These are phyloP conservation scores for Brachymystax lenok DNA, from an alignment of 2,797 vertebrate genomes.

Conservation along the genomic window DNA sequence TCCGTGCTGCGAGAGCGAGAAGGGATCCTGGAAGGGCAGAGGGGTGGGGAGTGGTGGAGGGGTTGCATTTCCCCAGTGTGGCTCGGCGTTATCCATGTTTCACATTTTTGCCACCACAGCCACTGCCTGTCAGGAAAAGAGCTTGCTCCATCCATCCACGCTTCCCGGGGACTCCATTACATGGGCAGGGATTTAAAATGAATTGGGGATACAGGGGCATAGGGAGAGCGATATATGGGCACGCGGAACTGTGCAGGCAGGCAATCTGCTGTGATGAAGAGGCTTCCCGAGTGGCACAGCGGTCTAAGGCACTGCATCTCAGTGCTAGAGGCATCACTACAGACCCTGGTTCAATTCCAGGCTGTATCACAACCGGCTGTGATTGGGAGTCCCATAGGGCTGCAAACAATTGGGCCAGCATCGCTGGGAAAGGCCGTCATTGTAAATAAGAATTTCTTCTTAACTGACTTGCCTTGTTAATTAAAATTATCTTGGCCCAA, in stretches of 20 bases:
- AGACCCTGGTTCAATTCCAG: too few species aligned
- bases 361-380: too few species aligned
- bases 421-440: too few species aligned
- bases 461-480: too few species aligned
- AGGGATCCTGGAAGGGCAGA: slow-evolving; percentile 42
- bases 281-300: slow-evolving; percentile 28
- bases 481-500: slow-evolving; percentile 13
- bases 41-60: slow-evolving; percentile 19
- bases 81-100: slow-evolving; percentile 56
- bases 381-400: too few species aligned
- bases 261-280: slow-evolving; percentile 81
- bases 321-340: too few species aligned
- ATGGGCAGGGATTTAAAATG: slow-evolving; percentile 66
- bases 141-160: slow-evolving; percentile 65
- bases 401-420: too few species aligned
- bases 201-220: slow-evolving; percentile 64
- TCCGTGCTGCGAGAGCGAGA: slow-evolving; percentile 27
- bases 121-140: slow-evolving; percentile 46
- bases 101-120: slow-evolving; percentile 31
- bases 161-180: slow-evolving; percentile 71
- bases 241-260: slow-evolving; percentile 63
- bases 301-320: too few species aligned
- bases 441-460: too few species aligned
- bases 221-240: slow-evolving; percentile 56
- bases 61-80: slow-evolving; percentile 45